Evolutionary conservation across 2,888 invertebrate genomes (phyloP), one percentile per base, ranked within the genome.

Genomic region (Priocnemis perturbator): DNA sequence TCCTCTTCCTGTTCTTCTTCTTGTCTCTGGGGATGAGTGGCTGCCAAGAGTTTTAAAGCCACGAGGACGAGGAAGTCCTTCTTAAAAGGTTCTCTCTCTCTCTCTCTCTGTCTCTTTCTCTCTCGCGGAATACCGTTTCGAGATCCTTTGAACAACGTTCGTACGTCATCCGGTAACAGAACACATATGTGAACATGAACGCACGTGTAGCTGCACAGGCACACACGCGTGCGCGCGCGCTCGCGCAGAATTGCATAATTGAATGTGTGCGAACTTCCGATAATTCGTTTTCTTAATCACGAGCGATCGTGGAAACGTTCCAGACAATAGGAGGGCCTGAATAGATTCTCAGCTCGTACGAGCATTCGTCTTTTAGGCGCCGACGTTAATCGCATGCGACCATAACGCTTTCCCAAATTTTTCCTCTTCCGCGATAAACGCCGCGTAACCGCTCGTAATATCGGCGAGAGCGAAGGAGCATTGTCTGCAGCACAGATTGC

Each of bases 71-170:
- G 7, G 7, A 9, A 3, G 37, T 26, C 26, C 55, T 55, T 53
- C 53, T 52, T 53, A 21, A n/a, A 26, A 23, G 5, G 7, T 9
- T 53, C 26, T 21, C 26, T 23, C 26, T 53, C 23, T 23, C 21
- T 53, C 53, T 23, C 30, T 17, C 30, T 56, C 30, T 30, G 19
- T 37, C 44, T 37, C 37, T 19, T 11, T 19, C 20, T n/a, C 58
- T 59, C 45, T 21, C 45, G 15, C 58, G 45, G 45, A 44, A 44
- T 44, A 59, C 58, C 58, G 58, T 59, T 50, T n/a, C 50, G 50
- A n/a, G 50, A 50, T 50, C 50, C 50, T 50, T 50, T 19, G 17
- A 50, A 19, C 50, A 50, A 17, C 11, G 17, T n/a, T 50, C 50
- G 5, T 50, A 17, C 19, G 37, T 50, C 50, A 19, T 50, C 50